Evolutionary conservation across 1,140 invertebrate species (phyloP).

Genomic region (Solenopsis invicta): DNA sequence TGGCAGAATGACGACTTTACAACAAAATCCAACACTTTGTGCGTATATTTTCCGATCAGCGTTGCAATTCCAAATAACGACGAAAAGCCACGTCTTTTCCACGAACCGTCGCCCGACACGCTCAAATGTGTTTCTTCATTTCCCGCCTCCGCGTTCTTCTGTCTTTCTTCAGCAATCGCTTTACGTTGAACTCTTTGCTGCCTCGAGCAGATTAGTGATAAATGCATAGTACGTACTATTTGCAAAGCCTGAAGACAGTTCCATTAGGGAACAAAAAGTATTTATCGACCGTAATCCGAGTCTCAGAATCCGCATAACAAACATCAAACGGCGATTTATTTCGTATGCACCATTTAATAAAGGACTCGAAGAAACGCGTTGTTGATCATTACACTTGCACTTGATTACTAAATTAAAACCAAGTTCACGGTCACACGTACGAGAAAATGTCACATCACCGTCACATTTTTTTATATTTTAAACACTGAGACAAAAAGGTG

Average conservation of each 20-base stretch:
- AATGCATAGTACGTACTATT: not conserved
- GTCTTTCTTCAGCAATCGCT: not conserved
- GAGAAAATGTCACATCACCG: not conserved
- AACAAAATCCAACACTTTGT: not conserved
- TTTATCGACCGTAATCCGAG: not conserved
- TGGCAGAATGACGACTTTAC: not conserved
- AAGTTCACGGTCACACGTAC: not conserved
- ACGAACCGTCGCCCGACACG: not conserved
- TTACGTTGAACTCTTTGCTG: not conserved
- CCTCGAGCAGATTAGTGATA: not conserved
- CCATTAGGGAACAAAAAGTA: not conserved
- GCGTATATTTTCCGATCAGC: too few species aligned
- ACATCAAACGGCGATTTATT: conserved; percentile 10
- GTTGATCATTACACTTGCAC: not conserved
- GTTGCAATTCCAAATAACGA: too few species aligned
- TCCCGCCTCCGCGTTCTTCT: not conserved
- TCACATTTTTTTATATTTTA: not conserved
- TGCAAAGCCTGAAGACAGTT: not conserved
- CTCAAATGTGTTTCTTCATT: conserved; percentile 6
- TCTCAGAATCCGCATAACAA: not conserved
- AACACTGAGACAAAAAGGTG: not conserved
- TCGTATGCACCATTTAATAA: not conserved
- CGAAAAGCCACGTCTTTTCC: too few species aligned
- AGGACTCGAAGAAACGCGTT: not conserved
- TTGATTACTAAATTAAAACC: not conserved